Evolutionary conservation across 2,888 invertebrate species (phyloP).

Genomic region (Acleris emargana): DNA sequence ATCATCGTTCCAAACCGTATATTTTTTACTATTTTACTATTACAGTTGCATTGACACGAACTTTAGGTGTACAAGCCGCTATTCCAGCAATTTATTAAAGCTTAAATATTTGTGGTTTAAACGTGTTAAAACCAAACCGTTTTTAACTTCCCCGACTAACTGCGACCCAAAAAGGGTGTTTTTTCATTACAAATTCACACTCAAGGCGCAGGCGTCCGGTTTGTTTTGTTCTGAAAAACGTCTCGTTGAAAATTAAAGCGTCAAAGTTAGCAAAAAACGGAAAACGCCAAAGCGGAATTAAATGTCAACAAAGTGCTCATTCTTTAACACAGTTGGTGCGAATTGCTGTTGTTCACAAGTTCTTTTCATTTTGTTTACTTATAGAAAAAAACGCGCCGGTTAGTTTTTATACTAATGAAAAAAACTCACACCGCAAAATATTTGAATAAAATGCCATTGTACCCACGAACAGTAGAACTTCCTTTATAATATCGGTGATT

Average conservation of each 20-base stretch:
- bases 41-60: too few species aligned
- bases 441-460: not conserved
- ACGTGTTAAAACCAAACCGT: slow-evolving; percentile 2
- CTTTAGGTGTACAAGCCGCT: too few species aligned
- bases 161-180: slow-evolving; percentile 24
- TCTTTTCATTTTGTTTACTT: slow-evolving; percentile 20
- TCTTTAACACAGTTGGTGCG: slow-evolving; percentile 31
- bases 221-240: slow-evolving; percentile 11
- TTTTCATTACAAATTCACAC: slow-evolving; percentile 33
- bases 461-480: too few species aligned
- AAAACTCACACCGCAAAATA: not conserved
- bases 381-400: slow-evolving; percentile 9
- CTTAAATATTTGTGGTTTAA: too few species aligned
- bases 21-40: too few species aligned
- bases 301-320: slow-evolving; percentile 35
- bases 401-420: not conserved
- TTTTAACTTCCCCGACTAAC: slow-evolving; percentile 8
- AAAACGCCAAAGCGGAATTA: slow-evolving; percentile 32
- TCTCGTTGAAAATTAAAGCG: slow-evolving; percentile 27
- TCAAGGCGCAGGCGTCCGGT: slow-evolving; percentile 10
- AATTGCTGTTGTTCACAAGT: slow-evolving; percentile 32
- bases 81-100: too few species aligned
- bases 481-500: too few species aligned
- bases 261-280: slow-evolving; percentile 29
- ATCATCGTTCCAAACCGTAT: too few species aligned